A percentile compares a stretch with the other conserved stretches of the same genome.
phyloP scores from a whole-genome alignment of 1,140 invertebrate genomes.

The Penaeus vannamei region DNA sequence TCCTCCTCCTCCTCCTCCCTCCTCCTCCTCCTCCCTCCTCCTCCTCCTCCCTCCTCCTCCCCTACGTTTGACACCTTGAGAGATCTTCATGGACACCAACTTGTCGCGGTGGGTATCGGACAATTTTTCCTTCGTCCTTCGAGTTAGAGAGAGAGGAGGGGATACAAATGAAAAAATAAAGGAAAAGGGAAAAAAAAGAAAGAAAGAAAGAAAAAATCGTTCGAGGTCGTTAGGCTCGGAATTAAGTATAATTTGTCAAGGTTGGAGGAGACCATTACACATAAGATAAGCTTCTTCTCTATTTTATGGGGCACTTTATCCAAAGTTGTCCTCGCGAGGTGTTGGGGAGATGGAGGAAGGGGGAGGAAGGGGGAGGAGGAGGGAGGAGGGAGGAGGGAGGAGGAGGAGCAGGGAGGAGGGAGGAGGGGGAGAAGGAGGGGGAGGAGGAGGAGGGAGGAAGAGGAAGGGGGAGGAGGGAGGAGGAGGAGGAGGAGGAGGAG shows the following conservation, averaged over 20 bases:
- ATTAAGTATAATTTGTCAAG: background rate
- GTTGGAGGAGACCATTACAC: no score
- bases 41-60: background rate
- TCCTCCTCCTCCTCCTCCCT: background rate
- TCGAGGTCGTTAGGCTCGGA: background rate
- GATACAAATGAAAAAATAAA: background rate
- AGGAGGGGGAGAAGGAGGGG: background rate
- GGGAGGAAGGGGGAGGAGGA: background rate
- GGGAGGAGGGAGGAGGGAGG: background rate
- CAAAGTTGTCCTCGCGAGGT: background rate
- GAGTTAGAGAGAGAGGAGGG: background rate
- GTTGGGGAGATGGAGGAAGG: background rate
- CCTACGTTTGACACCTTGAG: background rate
- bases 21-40: background rate
- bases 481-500: conserved; percentile 14
- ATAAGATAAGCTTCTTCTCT: no score
- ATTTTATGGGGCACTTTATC: no score
- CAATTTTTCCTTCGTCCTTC: no score
- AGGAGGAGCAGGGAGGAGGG: background rate
- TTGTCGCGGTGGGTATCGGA: background rate
- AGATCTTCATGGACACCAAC: background rate
- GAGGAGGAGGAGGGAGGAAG: background rate
- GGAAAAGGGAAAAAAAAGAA: background rate
- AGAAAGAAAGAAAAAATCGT: background rate
- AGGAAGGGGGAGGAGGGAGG: background rate